A percentile compares a stretch with the other conserved stretches of the same genome.
phyloP scores from a whole-genome alignment of 2,113 vertebrate species.

The Cephalopholis sonnerati region DNA sequence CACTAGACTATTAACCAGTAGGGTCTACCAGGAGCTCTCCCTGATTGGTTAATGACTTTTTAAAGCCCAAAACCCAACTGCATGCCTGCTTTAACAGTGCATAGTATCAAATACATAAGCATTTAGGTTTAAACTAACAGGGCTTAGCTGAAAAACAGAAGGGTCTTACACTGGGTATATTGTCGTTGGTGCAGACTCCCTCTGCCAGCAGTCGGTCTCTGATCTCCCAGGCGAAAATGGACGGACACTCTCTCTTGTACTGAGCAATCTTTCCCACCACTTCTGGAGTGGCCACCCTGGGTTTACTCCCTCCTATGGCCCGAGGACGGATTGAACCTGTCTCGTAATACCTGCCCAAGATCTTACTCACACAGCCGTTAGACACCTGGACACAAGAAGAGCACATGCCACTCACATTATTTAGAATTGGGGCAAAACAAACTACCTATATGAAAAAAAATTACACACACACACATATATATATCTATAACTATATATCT shows the following conservation, averaged over 20 bases:
- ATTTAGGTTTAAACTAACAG: background rate
- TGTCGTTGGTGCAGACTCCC: conserved; percentile 99
- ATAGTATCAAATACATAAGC: background rate
- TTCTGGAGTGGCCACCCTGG: conserved; percentile 97
- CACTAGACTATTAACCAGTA: too few relatives aligned
- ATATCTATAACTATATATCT: too few relatives aligned
- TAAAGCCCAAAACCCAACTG: background rate
- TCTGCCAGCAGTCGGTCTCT: conserved; percentile 98
- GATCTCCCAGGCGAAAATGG: conserved; percentile 99
- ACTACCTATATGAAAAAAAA: too few relatives aligned
- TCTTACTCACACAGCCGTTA: conserved; percentile 99
- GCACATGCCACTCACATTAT: conserved; percentile 89
- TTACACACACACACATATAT: too few relatives aligned
- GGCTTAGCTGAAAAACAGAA: conserved; percentile 14
- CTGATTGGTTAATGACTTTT: too few relatives aligned
- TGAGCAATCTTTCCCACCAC: conserved; percentile 98
- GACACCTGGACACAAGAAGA: conserved; percentile 93
- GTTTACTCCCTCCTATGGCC: conserved; percentile 99
- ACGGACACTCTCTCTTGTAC: conserved; percentile 99
- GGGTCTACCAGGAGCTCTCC: too few relatives aligned
- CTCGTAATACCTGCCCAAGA: conserved; percentile 99
- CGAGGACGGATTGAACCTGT: conserved; percentile 99
- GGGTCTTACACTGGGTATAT: conserved; percentile 97
- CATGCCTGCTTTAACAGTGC: background rate
- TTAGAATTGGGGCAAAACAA: background rate